Base-by-base conservation (phyloP, 1,140 invertebrate species). In the Zaprionus nigranus region DNA sequence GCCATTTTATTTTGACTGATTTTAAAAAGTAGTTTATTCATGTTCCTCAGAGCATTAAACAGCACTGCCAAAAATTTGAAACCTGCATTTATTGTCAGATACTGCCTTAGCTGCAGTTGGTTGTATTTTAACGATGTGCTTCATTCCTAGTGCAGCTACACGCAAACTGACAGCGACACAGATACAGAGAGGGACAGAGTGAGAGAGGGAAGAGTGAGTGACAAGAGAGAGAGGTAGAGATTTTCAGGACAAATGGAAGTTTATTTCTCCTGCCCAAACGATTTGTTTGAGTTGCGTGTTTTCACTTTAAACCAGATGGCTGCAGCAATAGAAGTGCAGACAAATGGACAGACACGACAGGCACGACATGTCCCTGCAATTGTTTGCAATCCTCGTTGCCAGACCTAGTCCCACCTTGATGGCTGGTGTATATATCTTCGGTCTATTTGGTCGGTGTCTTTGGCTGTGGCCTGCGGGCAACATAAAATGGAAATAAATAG, bases 401-500 rank as follows among this genome's bases (percentile, higher is more conserved):
- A 40, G 15, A 15, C 22, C 30, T 54, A 13, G 34, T 15, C 5
- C 22, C 38, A n/a, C 51, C 24, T 63, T 34, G 13, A 20, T 53
- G 43, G 62, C 38, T 60, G 34, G 34, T 75, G 34, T 75, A 30
- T 67, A 24, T 53, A 63, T 59, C 38, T 58, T 13, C 34, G 54
- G 34, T 30, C 22, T 65, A 36, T 76, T 59, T 53, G 74, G 53
- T 68, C 60, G 67, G 13, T 46, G 15, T 30, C 34, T 54, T 34
- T 66, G 51, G 56, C 36, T 40, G 34, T 24, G 46, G 46, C 61
- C 60, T 46, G 53, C 62, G 38, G 61, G 64, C 26, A 75, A 65
- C 60, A 65, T 67, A 83, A 87, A 87, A 87, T 87, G 84, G 81
- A 87, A 87, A 87, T 88, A 87, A 87, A 87, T 87, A 88, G 84